Evolutionary conservation across 2,113 vertebrate species (phyloP).

Genomic region (Corvus cornix): DNA sequence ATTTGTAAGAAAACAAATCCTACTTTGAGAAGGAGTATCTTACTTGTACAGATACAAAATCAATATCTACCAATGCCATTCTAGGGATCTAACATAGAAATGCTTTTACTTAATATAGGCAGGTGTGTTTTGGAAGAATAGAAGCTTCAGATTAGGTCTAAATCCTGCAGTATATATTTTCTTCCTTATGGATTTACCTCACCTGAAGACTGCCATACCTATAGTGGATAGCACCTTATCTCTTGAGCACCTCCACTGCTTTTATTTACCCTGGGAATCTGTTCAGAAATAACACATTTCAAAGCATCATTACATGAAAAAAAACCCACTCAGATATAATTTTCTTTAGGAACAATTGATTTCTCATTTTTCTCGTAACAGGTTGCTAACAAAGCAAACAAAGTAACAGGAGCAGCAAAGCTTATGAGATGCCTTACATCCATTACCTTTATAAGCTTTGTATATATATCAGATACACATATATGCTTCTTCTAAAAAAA

Average conservation of each 20-base stretch:
- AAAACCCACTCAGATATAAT: neutral
- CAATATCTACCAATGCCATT: neutral
- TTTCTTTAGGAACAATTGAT: neutral
- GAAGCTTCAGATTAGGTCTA: neutral
- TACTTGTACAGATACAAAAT: neutral
- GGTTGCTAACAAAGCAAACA: neutral
- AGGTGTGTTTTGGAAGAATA: neutral
- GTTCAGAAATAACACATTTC: neutral
- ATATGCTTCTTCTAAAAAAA: neutral
- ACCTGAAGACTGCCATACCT: neutral
- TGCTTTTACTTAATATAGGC: neutral
- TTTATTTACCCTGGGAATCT: neutral
- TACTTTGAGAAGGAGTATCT: neutral
- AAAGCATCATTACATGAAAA: neutral
- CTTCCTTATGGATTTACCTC: neutral
- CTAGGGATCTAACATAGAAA: neutral
- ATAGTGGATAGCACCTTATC: neutral
- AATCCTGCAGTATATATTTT: neutral
- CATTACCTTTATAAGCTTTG: neutral
- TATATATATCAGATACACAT: neutral
- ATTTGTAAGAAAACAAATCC: neutral
- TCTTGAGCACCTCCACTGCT: neutral
- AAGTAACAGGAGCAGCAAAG: neutral
- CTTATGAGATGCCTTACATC: neutral
- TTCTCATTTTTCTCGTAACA: neutral